Base-by-base conservation (phyloP, 1,140 invertebrate genomes). In the Belonocnema kinseyi region DNA sequence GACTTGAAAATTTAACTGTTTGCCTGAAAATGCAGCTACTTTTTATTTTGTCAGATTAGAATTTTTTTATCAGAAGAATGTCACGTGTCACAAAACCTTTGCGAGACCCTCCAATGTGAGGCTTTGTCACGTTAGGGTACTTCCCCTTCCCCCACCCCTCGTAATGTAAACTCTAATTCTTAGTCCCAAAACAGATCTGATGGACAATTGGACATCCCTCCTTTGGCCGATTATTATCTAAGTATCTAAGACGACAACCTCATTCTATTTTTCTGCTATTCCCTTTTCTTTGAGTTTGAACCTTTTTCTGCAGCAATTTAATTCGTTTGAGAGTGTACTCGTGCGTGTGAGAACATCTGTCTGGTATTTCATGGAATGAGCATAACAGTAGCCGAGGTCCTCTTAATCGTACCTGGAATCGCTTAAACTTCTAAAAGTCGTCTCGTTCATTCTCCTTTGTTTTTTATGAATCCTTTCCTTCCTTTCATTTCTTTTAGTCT, bases 341-440 rank as follows among this genome's bases (percentile, higher is more conserved):
- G 40, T 40, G 61, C 61, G 33, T 66, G 40, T 66, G 61, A 40
- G 61, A 66, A 26, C 61, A 66, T 66, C 61, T 66, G 61, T 66
- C 61, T 40, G 40, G 61, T 21, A 77, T 80, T 82, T 82, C 82
- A 76, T 70, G 73, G 78, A 83, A 82, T 50, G n/a, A 26, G 61
- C 53, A 61, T 78, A 78, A 83, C 78, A 80, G 75, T 81, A 83
- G 77, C 54, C 73, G 56, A 74, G 73, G 61, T 50, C 77, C 53
- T 46, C 72, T 72, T 85, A 85, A 85, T 85, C 80, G 78, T 83
- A 84, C 82, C 80, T 83, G 80, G 82, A 85, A 85, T 76, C 78
- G 54, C 46, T 83, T 70, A 77, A 75, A 83, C 74, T 74, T 76
- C 77, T 79, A 80, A 82, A 86, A 78, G 74, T 82, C 78, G 56